Evolutionary conservation across 1,140 invertebrate genomes (phyloP).

Genomic region (Aporrectodea caliginosa): DNA sequence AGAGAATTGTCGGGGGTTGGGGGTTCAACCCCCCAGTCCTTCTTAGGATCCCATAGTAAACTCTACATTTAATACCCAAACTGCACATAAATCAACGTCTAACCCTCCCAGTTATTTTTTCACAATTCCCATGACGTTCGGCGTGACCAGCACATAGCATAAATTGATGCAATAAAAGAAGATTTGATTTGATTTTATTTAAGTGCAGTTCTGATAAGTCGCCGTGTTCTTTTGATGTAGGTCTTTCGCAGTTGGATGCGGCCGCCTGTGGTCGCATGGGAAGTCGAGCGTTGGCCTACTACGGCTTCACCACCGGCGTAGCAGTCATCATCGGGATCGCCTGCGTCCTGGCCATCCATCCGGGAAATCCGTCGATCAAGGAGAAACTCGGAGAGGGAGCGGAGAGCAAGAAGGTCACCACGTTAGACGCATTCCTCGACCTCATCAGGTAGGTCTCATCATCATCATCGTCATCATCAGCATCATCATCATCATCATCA

Average conservation of each 20-base stretch:
- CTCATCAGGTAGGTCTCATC: constrained; percentile 70
- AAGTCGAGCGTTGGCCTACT: constrained; percentile 56
- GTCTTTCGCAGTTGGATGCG: constrained; percentile 45
- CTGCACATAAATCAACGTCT: no score
- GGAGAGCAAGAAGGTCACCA: constrained; percentile 63
- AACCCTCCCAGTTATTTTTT: no score
- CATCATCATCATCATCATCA: constrained; percentile 21
- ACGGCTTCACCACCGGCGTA: constrained; percentile 51
- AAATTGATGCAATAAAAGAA: no score
- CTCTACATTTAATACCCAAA: no score
- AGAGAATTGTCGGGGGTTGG: no score
- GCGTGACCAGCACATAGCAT: no score
- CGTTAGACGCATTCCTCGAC: constrained; percentile 87
- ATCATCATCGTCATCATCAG: constrained; percentile 17
- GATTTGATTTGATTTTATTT: no score
- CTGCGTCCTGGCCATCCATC: constrained; percentile 32
- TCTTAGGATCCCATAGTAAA: no score
- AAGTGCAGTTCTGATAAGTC: no score
- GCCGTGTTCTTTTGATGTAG: no score
- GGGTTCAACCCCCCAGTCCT: no score
- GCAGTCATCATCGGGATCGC: constrained; percentile 41
- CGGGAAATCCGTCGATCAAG: constrained; percentile 28
- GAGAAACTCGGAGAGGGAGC: constrained; percentile 19
- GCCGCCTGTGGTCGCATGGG: constrained; percentile 57
- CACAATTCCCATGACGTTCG: no score